A percentile compares a stretch with the other conserved stretches of the same genome.
Evolutionary conservation across 2,888 invertebrate species (phyloP).

Genomic region (Masnerella sp.): DNA sequence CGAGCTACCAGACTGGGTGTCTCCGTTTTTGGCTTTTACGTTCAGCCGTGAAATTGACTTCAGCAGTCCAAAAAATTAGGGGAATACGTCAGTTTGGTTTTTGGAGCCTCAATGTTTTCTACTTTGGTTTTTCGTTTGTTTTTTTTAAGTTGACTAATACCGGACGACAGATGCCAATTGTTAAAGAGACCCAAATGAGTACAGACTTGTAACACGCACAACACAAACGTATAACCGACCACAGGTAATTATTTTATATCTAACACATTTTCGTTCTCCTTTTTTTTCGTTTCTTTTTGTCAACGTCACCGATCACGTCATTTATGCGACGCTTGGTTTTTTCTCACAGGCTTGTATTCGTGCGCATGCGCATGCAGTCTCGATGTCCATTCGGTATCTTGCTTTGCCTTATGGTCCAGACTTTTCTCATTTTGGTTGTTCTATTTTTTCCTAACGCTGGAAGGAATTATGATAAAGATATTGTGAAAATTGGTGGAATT

Average conservation of each 20-base stretch:
- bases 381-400: background rate
- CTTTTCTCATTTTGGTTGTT: background rate
- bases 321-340: slow-evolving; percentile 47
- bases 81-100: slow-evolving; percentile 50
- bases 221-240: slow-evolving; percentile 75
- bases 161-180: slow-evolving; percentile 76
- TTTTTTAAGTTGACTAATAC: slow-evolving; percentile 78
- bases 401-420: slow-evolving; percentile 18
- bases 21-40: slow-evolving; percentile 5
- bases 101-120: slow-evolving; percentile 60
- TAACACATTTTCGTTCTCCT: slow-evolving; percentile 66
- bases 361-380: slow-evolving; percentile 42
- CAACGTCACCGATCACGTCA: slow-evolving; percentile 15
- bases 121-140: slow-evolving; percentile 74
- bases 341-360: slow-evolving; percentile 41
- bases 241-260: slow-evolving; percentile 74
- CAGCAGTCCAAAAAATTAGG: slow-evolving; percentile 20
- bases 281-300: background rate
- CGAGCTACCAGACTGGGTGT: slow-evolving; percentile 46
- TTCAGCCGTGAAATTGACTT: background rate
- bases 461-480: too few relatives aligned
- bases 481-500: too few relatives aligned
- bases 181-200: slow-evolving; percentile 76
- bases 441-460: too few relatives aligned
- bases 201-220: slow-evolving; percentile 77